Evolutionary conservation across 2,888 invertebrate species (phyloP).

Genomic region (Andrena flavipes): DNA sequence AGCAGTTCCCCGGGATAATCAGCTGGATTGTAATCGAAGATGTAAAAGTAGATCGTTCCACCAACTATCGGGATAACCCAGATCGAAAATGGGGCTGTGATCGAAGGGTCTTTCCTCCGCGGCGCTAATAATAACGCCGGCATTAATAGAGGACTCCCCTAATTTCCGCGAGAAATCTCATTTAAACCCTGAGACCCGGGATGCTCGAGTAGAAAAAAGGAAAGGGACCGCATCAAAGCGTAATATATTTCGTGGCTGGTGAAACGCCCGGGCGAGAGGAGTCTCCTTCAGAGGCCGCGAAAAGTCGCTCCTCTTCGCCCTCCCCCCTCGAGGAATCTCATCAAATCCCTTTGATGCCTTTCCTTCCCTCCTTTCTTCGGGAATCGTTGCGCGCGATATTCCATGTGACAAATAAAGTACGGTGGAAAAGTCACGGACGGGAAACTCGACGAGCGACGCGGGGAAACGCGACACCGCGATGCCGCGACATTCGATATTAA

Average conservation of each 20-base stretch:
- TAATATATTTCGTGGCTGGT: no score
- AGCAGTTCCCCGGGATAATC: not conserved
- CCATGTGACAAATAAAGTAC: slow-evolving; percentile 19
- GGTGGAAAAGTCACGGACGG: not conserved
- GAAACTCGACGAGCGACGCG: not conserved
- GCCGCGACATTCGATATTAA: slow-evolving; percentile 56
- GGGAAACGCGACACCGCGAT: slow-evolving; percentile 39
- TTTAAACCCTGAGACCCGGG: not conserved
- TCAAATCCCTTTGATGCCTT: not conserved
- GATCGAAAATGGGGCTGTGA: not conserved
- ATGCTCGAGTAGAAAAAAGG: not conserved
- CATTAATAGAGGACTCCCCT: not conserved
- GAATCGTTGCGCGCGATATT: slow-evolving; percentile 17
- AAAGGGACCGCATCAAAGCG: not conserved
- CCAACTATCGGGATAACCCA: slow-evolving; percentile 1
- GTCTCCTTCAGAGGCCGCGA: no score
- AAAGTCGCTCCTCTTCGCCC: not conserved
- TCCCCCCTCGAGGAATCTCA: slow-evolving; percentile 17
- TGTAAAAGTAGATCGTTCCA: not conserved
- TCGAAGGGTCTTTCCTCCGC: not conserved
- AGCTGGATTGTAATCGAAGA: slow-evolving; percentile 24
- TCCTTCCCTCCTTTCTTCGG: not conserved
- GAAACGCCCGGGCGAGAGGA: no score
- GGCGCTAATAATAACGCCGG: slow-evolving; percentile 4
- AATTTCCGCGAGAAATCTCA: not conserved